A percentile compares a stretch with the other conserved stretches of the same genome.
phyloP scores from a whole-genome alignment of 2,888 invertebrate species.

The Rhagophthalmus giganteus region DNA sequence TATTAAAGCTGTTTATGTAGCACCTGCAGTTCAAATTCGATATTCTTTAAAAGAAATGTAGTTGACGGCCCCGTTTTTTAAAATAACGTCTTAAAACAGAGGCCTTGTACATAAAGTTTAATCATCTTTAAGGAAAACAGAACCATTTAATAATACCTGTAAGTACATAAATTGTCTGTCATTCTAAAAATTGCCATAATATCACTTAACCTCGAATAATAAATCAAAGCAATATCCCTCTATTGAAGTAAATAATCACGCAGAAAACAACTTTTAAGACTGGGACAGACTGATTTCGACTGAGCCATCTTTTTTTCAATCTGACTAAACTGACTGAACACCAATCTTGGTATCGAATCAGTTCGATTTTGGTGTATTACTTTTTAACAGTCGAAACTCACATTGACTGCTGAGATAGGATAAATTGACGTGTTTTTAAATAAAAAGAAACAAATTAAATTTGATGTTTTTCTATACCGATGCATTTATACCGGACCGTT shows the following conservation, averaged over 20 bases:
- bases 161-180: constrained; percentile 6
- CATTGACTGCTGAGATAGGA: constrained; percentile 9
- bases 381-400: constrained; percentile 11
- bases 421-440: too few species aligned
- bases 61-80: constrained; percentile 1
- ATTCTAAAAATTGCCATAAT: constrained; percentile 2
- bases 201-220: constrained; percentile 2
- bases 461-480: constrained; percentile 19
- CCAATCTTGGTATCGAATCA: constrained; percentile 35
- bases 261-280: constrained; percentile 44
- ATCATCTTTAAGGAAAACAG: not conserved
- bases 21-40: constrained; percentile 21
- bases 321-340: constrained; percentile 28
- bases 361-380: constrained; percentile 34
- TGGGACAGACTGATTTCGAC: constrained; percentile 53
- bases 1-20: constrained; percentile 4
- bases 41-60: constrained; percentile 2
- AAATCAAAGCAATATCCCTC: constrained; percentile 44
- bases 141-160: not conserved
- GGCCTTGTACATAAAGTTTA: constrained; percentile 22
- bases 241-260: constrained; percentile 28
- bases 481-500: constrained; percentile 11
- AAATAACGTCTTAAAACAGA: constrained; percentile 9
- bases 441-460: too few species aligned
- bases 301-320: constrained; percentile 37